Percentiles rank a stretch among this genome's conserved stretches.
These are phyloP conservation scores for Rhizomys pruinosus DNA, from an alignment of 2,113 vertebrate species.

Conservation along the genomic window DNA sequence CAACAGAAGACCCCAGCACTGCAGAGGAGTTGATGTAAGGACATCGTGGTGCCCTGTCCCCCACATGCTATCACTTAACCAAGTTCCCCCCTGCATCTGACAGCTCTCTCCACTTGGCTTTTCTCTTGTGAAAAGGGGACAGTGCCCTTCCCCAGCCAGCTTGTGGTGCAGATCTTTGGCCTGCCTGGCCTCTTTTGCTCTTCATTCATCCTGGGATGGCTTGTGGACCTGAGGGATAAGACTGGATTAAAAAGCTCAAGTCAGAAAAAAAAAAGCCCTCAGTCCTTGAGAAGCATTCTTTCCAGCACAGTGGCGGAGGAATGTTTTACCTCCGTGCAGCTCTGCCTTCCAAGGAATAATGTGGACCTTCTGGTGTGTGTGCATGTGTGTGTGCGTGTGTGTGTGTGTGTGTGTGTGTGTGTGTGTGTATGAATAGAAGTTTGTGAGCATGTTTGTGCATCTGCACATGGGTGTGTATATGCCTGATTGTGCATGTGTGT, in stretches of 20 bases:
- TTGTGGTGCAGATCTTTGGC: not conserved
- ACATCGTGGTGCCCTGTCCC: not conserved
- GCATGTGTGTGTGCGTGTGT: not conserved
- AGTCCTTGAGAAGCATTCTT: constrained; percentile 36
- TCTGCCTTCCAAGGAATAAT: constrained; percentile 31
- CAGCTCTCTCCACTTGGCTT: not conserved
- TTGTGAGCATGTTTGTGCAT: not conserved
- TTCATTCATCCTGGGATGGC: not conserved
- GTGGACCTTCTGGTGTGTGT: constrained; percentile 75
- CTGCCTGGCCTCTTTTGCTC: not conserved
- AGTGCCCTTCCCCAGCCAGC: not conserved
- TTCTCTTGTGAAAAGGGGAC: not conserved
- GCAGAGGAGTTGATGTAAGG: not conserved
- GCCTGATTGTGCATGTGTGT: not conserved
- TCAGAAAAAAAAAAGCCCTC: not conserved
- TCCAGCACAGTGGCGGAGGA: constrained; percentile 47
- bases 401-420: not conserved
- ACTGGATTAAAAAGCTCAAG: constrained; percentile 53
- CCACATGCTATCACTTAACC: not conserved
- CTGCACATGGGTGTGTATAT: not conserved
- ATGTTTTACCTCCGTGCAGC: constrained; percentile 59
- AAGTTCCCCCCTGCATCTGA: not conserved
- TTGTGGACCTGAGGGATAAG: constrained; percentile 60
- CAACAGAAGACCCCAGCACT: not conserved
- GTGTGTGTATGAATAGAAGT: not conserved